Percentiles rank a stretch among this genome's conserved stretches.
Conservation (phyloP, 35 echinoderm and acorn worm genomes). For the Chiridota heheva region DNA sequence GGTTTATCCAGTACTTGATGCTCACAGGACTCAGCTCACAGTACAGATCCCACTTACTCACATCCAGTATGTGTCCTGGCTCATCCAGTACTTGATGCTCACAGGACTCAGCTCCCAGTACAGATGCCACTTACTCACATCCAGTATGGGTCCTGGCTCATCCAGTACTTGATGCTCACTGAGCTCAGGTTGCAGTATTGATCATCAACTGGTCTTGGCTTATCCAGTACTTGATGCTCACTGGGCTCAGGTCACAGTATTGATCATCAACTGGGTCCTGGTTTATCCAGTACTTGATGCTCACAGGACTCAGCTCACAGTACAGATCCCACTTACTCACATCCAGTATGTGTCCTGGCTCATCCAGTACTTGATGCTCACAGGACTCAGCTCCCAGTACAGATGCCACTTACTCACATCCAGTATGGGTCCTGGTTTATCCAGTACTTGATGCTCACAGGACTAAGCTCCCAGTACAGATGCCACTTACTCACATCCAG, state of each 20-base stretch:
- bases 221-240: no score
- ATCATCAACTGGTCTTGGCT: no score
- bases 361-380: constrained; percentile 22
- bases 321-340: constrained; percentile 91
- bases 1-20: not conserved
- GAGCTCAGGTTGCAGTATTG: no score
- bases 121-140: constrained; percentile 60
- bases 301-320: constrained; percentile 87
- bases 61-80: constrained; percentile 43
- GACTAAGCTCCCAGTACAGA: constrained; percentile 62
- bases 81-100: constrained; percentile 12
- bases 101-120: constrained; percentile 67
- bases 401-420: constrained; percentile 62
- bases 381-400: constrained; percentile 63
- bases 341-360: constrained; percentile 48
- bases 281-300: no score
- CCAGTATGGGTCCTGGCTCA: constrained; percentile 9
- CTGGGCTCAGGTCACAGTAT: no score
- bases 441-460: constrained; percentile 30
- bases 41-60: constrained; percentile 90
- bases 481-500: constrained; percentile 64
- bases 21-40: constrained; percentile 79
- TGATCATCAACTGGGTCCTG: no score
- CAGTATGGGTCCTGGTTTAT: not conserved
- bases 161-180: no score